Base-by-base conservation (phyloP, 1,140 invertebrate genomes). In the Whitmania pigra region DNA sequence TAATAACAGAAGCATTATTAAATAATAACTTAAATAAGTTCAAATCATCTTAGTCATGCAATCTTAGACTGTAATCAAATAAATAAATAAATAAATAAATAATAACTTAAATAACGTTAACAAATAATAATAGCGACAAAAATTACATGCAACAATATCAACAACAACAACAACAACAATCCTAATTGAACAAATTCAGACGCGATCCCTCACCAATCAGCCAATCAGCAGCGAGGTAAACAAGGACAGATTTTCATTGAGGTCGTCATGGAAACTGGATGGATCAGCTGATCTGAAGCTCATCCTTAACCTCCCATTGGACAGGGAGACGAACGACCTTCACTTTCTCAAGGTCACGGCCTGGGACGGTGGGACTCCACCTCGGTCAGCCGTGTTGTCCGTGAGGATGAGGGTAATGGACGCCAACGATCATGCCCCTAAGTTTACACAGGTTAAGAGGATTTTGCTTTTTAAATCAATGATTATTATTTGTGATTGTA, bases 391-490 rank as follows among this genome's bases (percentile, higher is more conserved):
- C 6, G 27, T 67, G 0, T 25, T 74, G 18, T 36, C 27, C 13
- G 60, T 74, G 13, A 49, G 67, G 29, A 70, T 74, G 31, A 15
- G 5, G 15, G 57, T 74, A 2, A 17, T 55, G 25, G 79, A 81
- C 71, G 76, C 76, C 15, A 81, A 81, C 74, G 80, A 81, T 72
- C 78, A 81, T 72, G 67, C 76, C 0, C 82, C 84, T 3, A 75
- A 76, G 29, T 86, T 86, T 76, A 76, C 75, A 15, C 75, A 22
- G 69, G 43, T 31, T 22, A 15, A 20, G 2, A 0, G 2, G 31
- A 36, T 2, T 36, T 36, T 36, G 31, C 2, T 36, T 36, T 36
- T 36, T 36, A 36, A 36, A 36, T 36, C 31, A 6, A 3, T 36
- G 31, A n/a, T n/a, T n/a, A n/a, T n/a, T n/a, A n/a, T n/a, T n/a